These are phyloP conservation scores for Clunio marinus DNA, from an alignment of 2,888 invertebrate genomes.

Conservation along the genomic window DNA sequence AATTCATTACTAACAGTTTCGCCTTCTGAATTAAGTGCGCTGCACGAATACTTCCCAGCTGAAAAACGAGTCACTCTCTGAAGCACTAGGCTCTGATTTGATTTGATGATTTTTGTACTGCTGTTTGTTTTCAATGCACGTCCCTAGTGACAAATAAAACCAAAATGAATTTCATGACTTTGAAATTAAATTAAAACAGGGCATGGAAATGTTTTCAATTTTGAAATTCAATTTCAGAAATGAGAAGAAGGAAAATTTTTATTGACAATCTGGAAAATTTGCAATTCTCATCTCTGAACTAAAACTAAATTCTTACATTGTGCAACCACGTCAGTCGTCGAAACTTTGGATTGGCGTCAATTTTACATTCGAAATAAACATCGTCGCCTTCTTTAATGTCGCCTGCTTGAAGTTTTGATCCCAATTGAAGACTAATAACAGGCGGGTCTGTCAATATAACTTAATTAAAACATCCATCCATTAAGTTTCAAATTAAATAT, in stretches of 20 bases:
- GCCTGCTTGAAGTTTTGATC: slow-evolving; percentile 70
- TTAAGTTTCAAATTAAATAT: too few species aligned
- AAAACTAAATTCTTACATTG: slow-evolving; percentile 67
- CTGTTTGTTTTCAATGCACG: slow-evolving; percentile 24
- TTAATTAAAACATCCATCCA: too few species aligned
- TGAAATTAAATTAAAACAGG: too few species aligned
- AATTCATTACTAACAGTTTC: slow-evolving; percentile 76
- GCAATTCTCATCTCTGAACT: neutral
- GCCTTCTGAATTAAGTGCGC: slow-evolving; percentile 73
- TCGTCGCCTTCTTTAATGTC: slow-evolving; percentile 83
- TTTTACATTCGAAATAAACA: slow-evolving; percentile 80
- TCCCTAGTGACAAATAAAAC: too few species aligned
- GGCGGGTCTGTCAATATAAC: slow-evolving; percentile 59
- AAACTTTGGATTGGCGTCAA: slow-evolving; percentile 72
- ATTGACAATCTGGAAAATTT: neutral
- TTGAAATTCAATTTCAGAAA: too few species aligned
- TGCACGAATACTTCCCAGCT: slow-evolving; percentile 75
- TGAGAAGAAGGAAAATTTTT: too few species aligned
- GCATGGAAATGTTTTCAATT: too few species aligned
- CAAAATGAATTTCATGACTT: neutral
- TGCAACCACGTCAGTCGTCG: slow-evolving; percentile 74
- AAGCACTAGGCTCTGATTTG: slow-evolving; percentile 79
- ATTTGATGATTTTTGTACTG: slow-evolving; percentile 66
- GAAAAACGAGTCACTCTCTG: slow-evolving; percentile 75
- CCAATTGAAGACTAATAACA: slow-evolving; percentile 67